phyloP scores from a whole-genome alignment of 2,888 invertebrate genomes.

The Baccha elongata region DNA sequence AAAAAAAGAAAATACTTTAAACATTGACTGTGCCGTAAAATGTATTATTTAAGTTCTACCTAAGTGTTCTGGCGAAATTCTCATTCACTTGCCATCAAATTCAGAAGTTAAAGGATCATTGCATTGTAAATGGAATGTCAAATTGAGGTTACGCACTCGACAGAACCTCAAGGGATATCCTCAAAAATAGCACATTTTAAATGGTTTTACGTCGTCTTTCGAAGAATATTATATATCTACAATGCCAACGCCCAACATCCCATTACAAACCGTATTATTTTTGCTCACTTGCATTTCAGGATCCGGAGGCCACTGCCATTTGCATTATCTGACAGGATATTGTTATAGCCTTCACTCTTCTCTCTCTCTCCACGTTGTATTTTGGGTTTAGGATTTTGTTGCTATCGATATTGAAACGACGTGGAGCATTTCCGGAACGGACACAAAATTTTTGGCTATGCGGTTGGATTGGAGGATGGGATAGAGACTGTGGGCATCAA shows the following conservation, averaged over 20 bases:
- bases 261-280: slow-evolving; percentile 36
- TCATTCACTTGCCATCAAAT: slow-evolving; percentile 39
- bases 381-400: slow-evolving; percentile 18
- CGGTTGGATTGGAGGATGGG: background rate
- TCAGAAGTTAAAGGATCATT: slow-evolving; percentile 65
- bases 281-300: slow-evolving; percentile 57
- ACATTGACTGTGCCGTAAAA: too few species aligned
- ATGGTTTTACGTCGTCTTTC: slow-evolving; percentile 34
- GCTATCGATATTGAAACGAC: slow-evolving; percentile 37
- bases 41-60: too few species aligned
- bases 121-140: slow-evolving; percentile 66
- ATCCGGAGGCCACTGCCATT: slow-evolving; percentile 48
- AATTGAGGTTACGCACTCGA: slow-evolving; percentile 69
- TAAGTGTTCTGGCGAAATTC: slow-evolving; percentile 9
- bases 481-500: slow-evolving; percentile 24
- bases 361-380: slow-evolving; percentile 11
- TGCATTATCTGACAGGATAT: slow-evolving; percentile 70
- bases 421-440: slow-evolving; percentile 23
- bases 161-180: slow-evolving; percentile 52
- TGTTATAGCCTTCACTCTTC: slow-evolving; percentile 36
- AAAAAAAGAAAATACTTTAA: too few species aligned
- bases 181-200: slow-evolving; percentile 51
- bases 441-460: too few species aligned
- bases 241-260: background rate
- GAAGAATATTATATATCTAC: slow-evolving; percentile 3